A percentile compares a stretch with the other conserved stretches of the same genome.
phyloP scores from a whole-genome alignment of 2,888 invertebrate genomes.

The Dolichomitus sp. region DNA sequence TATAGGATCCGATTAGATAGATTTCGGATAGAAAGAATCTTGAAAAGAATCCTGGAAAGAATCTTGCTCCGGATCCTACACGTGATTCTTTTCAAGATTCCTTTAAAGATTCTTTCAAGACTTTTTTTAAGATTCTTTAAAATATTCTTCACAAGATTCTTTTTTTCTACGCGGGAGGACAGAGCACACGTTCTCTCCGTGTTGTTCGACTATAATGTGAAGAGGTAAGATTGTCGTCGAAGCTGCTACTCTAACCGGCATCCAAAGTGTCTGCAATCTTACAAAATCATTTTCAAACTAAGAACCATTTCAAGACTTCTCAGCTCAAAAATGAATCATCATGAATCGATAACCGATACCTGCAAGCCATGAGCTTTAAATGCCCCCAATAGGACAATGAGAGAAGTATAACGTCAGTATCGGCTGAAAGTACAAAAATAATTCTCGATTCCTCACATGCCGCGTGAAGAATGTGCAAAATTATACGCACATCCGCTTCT shows the following conservation, averaged over 20 bases:
- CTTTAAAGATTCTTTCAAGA: too few relatives aligned
- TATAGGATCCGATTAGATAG: too few relatives aligned
- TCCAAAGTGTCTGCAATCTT: conserved; percentile 36
- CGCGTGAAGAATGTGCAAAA: conserved; percentile 26
- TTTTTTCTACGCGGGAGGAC: too few relatives aligned
- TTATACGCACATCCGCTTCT: conserved; percentile 49
- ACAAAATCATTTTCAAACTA: not conserved
- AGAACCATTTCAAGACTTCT: not conserved
- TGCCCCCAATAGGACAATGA: conserved; percentile 32
- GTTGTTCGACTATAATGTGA: conserved; percentile 20
- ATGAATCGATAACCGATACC: conserved; percentile 11
- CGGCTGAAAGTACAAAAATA: conserved; percentile 36
- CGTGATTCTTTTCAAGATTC: too few relatives aligned
- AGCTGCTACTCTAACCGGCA: conserved; percentile 19
- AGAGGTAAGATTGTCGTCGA: conserved; percentile 44
- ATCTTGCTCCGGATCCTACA: too few relatives aligned
- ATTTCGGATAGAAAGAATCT: too few relatives aligned
- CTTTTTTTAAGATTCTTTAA: too few relatives aligned
- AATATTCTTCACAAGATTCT: too few relatives aligned
- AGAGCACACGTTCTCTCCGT: conserved; percentile 9
- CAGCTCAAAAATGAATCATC: not conserved
- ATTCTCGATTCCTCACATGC: conserved; percentile 12
- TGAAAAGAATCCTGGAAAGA: too few relatives aligned
- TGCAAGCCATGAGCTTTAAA: conserved; percentile 32
- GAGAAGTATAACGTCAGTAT: conserved; percentile 46